Percentiles rank a stretch among this genome's conserved stretches.
phyloP scores from a whole-genome alignment of 2,113 vertebrate species.

The Myrmecophaga tridactyla region DNA sequence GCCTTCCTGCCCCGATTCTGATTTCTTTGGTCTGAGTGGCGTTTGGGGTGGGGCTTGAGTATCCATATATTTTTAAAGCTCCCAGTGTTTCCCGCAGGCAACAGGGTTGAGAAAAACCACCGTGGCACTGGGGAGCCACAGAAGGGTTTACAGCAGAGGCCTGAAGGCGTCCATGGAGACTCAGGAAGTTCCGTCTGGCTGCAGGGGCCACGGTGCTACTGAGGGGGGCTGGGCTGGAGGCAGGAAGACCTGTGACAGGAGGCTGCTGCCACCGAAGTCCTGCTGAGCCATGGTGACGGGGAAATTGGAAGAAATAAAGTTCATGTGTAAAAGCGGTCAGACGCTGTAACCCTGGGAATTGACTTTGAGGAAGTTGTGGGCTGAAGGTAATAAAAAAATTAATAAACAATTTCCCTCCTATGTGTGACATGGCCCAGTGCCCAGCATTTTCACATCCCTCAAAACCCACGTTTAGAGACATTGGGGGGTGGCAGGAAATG shows the following conservation, averaged over 20 bases:
- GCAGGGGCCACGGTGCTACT: not conserved
- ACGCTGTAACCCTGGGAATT: not conserved
- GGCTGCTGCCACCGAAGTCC: not conserved
- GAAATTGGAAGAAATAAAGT: not conserved
- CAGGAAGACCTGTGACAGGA: fast-evolving
- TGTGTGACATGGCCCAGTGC: not conserved
- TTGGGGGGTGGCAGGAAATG: too few species aligned
- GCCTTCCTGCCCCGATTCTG: not conserved
- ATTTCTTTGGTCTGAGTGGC: not conserved
- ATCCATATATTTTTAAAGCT: not conserved
- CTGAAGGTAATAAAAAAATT: constrained; percentile 6
- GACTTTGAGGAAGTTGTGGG: not conserved
- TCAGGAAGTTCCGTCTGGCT: not conserved
- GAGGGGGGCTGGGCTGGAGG: not conserved
- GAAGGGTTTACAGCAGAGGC: too few species aligned
- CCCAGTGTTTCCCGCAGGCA: not conserved
- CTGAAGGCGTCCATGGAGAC: not conserved
- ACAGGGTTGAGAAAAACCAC: not conserved
- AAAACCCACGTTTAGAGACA: not conserved
- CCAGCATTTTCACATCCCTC: not conserved
- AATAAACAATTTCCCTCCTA: not conserved
- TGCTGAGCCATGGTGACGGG: not conserved
- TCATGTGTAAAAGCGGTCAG: not conserved
- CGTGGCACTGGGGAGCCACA: not conserved
- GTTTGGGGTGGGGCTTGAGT: not conserved